Evolutionary conservation across 2,888 invertebrate genomes (phyloP).

Genomic region (Drosophila kokeensis): DNA sequence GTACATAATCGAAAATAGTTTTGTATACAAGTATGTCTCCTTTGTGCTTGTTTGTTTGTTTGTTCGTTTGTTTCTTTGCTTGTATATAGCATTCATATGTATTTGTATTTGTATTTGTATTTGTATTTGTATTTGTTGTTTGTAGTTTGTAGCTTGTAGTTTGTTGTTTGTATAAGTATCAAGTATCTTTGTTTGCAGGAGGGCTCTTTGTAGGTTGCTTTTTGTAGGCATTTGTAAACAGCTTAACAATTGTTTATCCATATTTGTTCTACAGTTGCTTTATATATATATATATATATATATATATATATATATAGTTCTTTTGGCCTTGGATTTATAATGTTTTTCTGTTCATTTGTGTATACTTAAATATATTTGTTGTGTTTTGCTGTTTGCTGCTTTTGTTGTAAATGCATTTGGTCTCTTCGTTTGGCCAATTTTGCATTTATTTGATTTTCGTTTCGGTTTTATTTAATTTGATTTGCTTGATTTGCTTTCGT

Average conservation of each 20-base stretch:
- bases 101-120: slow-evolving; percentile 32
- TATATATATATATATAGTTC: not conserved
- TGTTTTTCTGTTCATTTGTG: not conserved
- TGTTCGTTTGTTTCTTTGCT: slow-evolving; percentile 37
- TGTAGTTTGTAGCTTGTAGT: slow-evolving; percentile 12
- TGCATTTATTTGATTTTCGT: slow-evolving; percentile 37
- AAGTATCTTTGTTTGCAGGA: slow-evolving; percentile 54
- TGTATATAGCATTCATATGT: slow-evolving; percentile 61
- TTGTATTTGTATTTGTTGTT: slow-evolving; percentile 42
- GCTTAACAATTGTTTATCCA: slow-evolving; percentile 21
- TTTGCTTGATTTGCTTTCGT: slow-evolving; percentile 16
- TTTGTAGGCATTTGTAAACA: slow-evolving; percentile 38
- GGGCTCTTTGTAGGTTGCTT: slow-evolving; percentile 65
- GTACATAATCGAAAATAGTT: slow-evolving; percentile 68
- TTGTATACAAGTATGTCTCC: slow-evolving; percentile 19
- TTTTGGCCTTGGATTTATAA: slow-evolving; percentile 54
- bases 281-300: not conserved
- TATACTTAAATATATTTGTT: slow-evolving; percentile 2
- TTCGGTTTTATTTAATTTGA: not conserved
- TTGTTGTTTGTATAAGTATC: slow-evolving; percentile 36
- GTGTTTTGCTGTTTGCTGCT: slow-evolving; percentile 17
- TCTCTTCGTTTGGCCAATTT: slow-evolving; percentile 64
- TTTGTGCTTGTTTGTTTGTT: slow-evolving; percentile 20
- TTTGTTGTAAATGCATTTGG: slow-evolving; percentile 65
- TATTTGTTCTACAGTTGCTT: slow-evolving; percentile 8